These are phyloP conservation scores for Ochlodes sylvanus DNA, from an alignment of 2,888 invertebrate species.

Conservation along the genomic window DNA sequence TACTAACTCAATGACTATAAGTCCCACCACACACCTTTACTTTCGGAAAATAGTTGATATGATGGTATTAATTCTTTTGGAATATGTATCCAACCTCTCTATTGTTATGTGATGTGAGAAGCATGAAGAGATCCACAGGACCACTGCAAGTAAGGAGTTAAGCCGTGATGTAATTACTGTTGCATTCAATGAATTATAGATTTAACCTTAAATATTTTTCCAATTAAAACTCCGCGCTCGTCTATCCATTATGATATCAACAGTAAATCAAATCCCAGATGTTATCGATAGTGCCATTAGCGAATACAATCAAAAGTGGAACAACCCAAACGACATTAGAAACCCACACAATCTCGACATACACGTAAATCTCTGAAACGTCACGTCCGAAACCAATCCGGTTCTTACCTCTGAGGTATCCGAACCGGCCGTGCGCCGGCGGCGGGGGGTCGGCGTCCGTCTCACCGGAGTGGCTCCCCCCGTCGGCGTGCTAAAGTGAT, in stretches of 20 bases:
- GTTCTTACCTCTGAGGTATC: slow-evolving; percentile 80
- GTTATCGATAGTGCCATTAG: slow-evolving; percentile 32
- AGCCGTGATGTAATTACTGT: neutral
- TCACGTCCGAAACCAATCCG: slow-evolving; percentile 52
- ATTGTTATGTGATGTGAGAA: too few species aligned
- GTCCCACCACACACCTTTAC: too few species aligned
- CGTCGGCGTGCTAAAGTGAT: slow-evolving; percentile 80
- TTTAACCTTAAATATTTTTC: neutral
- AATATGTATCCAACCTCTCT: too few species aligned
- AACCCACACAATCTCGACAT: slow-evolving; percentile 30
- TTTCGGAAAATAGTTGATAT: too few species aligned
- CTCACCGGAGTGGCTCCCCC: slow-evolving; percentile 56
- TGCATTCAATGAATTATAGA: neutral
- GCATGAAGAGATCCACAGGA: neutral
- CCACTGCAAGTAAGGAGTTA: neutral
- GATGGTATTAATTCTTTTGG: too few species aligned
- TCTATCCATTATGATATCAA: slow-evolving; percentile 33
- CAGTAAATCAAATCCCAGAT: slow-evolving; percentile 26
- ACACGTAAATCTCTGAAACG: slow-evolving; percentile 46
- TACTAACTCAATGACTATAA: too few species aligned
- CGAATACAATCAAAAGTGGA: slow-evolving; percentile 24
- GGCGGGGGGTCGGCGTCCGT: slow-evolving; percentile 48
- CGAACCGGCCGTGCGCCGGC: slow-evolving; percentile 66
- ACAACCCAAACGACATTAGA: slow-evolving; percentile 28
- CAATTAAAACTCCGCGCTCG: neutral